Percentiles rank a stretch among this genome's conserved stretches.
Conservation (phyloP, 2,797 vertebrate genomes). For the Ceryle rudis region DNA sequence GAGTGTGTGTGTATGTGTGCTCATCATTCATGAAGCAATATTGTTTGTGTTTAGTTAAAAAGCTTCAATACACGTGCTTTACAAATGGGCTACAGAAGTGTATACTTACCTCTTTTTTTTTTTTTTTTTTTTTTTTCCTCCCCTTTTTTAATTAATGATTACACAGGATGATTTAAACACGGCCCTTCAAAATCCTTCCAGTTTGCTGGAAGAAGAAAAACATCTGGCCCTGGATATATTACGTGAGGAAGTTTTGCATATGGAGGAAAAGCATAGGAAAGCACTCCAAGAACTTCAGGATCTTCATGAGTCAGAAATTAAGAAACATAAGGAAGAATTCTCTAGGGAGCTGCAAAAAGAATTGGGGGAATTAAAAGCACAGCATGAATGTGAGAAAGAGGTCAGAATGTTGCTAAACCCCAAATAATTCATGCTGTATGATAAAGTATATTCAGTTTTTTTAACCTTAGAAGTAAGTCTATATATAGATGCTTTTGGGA, state of each 20-base stretch:
- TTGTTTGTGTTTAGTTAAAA: neutral
- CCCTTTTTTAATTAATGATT: neutral
- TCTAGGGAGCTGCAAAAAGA: conserved; percentile 71
- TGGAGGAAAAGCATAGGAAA: conserved; percentile 82
- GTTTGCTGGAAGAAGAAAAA: conserved; percentile 71
- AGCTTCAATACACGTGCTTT: neutral
- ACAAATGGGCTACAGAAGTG: neutral
- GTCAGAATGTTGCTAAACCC: conserved; percentile 15
- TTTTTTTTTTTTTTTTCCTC: no score
- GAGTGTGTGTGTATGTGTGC: neutral
- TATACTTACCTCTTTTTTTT: neutral
- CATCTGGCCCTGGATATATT: conserved; percentile 63
- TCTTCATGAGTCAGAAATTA: conserved; percentile 70
- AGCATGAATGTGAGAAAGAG: conserved; percentile 80
- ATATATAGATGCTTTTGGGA: neutral
- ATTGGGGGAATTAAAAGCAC: conserved; percentile 42
- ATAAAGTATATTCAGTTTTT: neutral
- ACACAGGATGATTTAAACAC: conserved; percentile 56
- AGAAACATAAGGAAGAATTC: conserved; percentile 33
- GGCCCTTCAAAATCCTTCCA: conserved; percentile 60
- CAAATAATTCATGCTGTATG: neutral
- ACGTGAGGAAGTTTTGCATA: conserved; percentile 78
- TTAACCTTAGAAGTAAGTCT: neutral
- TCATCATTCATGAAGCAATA: neutral
- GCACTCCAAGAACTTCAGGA: conserved; percentile 80